Percentiles rank a stretch among this genome's conserved stretches.
Evolutionary conservation across 2,797 vertebrate species (phyloP).

Genomic region (Aldrovandia affinis): DNA sequence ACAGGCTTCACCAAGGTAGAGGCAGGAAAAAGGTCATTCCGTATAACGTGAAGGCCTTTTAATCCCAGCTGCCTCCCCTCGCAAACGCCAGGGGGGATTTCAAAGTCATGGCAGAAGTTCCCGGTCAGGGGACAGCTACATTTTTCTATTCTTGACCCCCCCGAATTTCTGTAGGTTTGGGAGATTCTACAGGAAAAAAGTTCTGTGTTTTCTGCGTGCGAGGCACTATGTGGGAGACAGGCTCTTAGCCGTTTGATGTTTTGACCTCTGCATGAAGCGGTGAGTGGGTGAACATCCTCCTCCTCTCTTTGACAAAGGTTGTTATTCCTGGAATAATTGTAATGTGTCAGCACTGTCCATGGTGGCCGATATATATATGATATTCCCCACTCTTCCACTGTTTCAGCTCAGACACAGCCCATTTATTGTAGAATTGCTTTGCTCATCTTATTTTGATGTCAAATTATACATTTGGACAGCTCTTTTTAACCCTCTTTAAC

Average conservation of each 20-base stretch:
- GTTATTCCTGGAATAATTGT: not conserved
- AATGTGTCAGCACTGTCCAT: conserved; percentile 1
- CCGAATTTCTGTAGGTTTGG: conserved; percentile 43
- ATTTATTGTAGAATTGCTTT: not conserved
- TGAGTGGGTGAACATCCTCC: not conserved
- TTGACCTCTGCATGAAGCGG: not conserved
- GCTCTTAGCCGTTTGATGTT: not conserved
- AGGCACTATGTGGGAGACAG: not conserved
- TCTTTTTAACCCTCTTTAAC: not conserved
- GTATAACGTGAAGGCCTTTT: conserved; percentile 71
- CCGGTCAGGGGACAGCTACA: conserved; percentile 56
- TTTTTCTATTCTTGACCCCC: conserved; percentile 30
- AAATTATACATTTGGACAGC: not conserved
- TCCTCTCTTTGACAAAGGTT: not conserved
- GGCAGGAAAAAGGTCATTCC: conserved; percentile 69
- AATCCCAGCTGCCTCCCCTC: conserved; percentile 60
- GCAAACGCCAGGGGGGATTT: conserved; percentile 63
- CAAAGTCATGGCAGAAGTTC: conserved; percentile 63
- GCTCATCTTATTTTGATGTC: not conserved
- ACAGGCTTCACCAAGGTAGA: conserved; percentile 69
- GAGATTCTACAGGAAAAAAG: conserved; percentile 60
- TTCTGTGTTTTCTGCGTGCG: conserved; percentile 42
- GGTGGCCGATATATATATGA: not conserved
- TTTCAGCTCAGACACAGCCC: not conserved
- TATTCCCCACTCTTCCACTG: not conserved